Percentiles rank a stretch among this genome's conserved stretches.
Evolutionary conservation across 2,113 vertebrate species (phyloP).

Genomic region (Symphodus melops): DNA sequence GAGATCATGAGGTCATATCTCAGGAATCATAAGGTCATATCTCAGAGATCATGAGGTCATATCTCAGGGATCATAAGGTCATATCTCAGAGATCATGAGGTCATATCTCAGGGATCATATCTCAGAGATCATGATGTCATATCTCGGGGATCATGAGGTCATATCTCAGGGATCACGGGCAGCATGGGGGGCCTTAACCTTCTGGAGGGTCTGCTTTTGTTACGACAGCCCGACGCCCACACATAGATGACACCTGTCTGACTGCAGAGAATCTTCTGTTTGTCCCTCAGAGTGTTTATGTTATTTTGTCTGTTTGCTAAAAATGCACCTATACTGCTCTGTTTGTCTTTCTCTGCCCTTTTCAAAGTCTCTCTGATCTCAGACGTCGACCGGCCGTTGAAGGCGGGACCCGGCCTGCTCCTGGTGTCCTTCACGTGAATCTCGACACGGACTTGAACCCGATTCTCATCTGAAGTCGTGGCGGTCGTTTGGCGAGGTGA

Average conservation of each 20-base stretch:
- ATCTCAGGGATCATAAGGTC: no score
- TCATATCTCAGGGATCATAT: no score
- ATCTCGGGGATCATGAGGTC: constrained; percentile 56
- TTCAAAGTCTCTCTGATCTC: neutral
- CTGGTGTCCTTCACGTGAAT: neutral
- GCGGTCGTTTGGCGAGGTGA: neutral
- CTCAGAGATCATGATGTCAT: constrained; percentile 49
- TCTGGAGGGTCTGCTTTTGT: constrained; percentile 6
- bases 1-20: no score
- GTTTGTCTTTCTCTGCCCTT: neutral
- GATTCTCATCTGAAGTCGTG: neutral
- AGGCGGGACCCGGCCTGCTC: neutral
- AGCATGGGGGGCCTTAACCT: constrained; percentile 45
- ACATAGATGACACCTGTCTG: neutral
- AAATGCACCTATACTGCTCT: rapidly evolving
- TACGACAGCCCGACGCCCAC: constrained; percentile 31
- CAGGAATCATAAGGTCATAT: constrained; percentile 49
- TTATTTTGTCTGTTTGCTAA: neutral
- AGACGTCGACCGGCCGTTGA: neutral
- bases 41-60: no score
- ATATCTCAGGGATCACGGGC: constrained; percentile 58
- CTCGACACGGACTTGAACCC: neutral
- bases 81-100: constrained; percentile 65
- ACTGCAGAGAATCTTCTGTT: neutral
- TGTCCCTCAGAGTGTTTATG: neutral